phyloP scores from a whole-genome alignment of 1,140 invertebrate genomes.

The Leptinotarsa lineolata region DNA sequence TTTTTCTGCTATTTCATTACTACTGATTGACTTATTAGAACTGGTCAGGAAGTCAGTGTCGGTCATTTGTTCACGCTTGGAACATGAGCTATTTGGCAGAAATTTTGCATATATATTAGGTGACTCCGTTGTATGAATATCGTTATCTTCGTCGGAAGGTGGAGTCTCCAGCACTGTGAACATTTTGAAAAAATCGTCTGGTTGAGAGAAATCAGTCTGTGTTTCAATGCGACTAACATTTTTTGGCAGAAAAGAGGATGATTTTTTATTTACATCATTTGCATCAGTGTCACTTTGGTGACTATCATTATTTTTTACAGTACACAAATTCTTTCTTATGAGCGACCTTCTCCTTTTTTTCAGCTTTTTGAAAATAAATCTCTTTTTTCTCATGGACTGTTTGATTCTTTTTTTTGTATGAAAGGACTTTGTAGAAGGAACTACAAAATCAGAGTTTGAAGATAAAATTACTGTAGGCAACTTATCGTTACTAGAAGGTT shows the following conservation, averaged over 20 bases:
- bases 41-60: neutral
- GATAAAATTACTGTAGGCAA: neutral
- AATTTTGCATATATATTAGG: neutral
- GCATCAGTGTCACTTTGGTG: too few relatives aligned
- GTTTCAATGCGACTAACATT: constrained; percentile 7
- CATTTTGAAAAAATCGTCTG: neutral
- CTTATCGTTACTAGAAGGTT: neutral
- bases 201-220: neutral
- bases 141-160: constrained; percentile 6
- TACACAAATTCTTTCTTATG: too few relatives aligned
- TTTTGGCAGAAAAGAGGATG: neutral
- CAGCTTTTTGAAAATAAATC: neutral
- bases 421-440: neutral
- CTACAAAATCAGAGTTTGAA: neutral
- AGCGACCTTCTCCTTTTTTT: neutral
- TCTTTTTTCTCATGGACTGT: neutral
- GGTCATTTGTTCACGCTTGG: neutral
- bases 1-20: neutral
- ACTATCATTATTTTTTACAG: too few relatives aligned
- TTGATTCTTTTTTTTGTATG: neutral
- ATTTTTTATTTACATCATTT: too few relatives aligned
- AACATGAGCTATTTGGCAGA: neutral
- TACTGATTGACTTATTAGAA: neutral
- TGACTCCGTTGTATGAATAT: neutral
- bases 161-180: constrained; percentile 6